These are phyloP conservation scores for Cladorhizidae sp. DNA, from an alignment of 37 sponge, comb jelly and placozoan species.

Conservation along the genomic window DNA sequence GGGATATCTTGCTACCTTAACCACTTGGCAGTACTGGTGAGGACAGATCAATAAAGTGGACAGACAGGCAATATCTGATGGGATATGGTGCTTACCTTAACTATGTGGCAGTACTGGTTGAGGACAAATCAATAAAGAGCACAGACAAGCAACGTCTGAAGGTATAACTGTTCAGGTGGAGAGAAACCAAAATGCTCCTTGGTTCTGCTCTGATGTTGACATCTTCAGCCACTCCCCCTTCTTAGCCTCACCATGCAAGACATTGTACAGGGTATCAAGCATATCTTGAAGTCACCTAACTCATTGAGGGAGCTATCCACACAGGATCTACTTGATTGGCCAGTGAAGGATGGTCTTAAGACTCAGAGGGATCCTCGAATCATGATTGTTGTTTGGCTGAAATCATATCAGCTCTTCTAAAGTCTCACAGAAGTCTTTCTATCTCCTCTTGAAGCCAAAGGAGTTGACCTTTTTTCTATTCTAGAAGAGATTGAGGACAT, in stretches of 20 bases:
- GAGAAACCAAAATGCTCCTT: conserved; percentile 40
- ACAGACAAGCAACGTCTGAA: too few relatives aligned
- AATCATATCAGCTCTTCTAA: background rate
- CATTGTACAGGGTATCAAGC: conserved; percentile 26
- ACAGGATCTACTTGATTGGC: conserved; percentile 20
- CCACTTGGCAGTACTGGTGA: too few relatives aligned
- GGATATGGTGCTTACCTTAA: too few relatives aligned
- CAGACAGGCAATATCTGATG: too few relatives aligned
- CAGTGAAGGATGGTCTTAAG: too few relatives aligned
- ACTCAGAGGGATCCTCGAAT: conserved; percentile 9
- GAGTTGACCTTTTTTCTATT: conserved; percentile 13
- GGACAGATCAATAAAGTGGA: too few relatives aligned
- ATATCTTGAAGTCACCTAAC: background rate
- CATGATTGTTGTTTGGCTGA: conserved; percentile 11
- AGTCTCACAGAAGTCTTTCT: conserved; percentile 2
- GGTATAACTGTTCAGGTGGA: conserved; percentile 48
- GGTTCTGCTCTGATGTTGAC: conserved; percentile 58
- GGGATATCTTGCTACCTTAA: too few relatives aligned
- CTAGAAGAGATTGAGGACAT: conserved; percentile 32
- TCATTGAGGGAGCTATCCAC: conserved; percentile 15
- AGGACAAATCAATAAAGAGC: too few relatives aligned
- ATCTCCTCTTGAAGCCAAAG: too few relatives aligned
- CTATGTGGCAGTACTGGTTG: too few relatives aligned
- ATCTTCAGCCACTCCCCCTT: too few relatives aligned
- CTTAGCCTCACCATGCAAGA: too few relatives aligned